Percentiles rank a stretch among this genome's conserved stretches.
Conservation (phyloP, 2,888 invertebrate genomes). For the Andrena camellia region DNA sequence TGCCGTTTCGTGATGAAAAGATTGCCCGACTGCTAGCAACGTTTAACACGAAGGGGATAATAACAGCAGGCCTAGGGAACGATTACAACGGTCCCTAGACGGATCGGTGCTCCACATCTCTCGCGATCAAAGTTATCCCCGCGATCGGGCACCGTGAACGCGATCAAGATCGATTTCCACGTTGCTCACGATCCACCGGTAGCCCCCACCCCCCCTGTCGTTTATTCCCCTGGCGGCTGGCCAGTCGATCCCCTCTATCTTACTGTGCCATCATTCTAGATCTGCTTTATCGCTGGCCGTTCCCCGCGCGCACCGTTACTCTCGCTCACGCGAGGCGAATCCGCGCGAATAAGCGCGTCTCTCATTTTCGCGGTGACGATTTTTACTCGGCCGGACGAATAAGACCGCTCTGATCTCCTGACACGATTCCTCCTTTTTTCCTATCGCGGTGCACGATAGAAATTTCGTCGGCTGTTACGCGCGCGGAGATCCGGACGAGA, state of each 20-base stretch:
- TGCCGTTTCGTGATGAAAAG: background rate
- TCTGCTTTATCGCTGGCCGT: conserved; percentile 34
- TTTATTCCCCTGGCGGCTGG: conserved; percentile 16
- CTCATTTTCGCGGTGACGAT: background rate
- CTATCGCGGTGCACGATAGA: background rate
- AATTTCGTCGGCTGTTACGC: background rate
- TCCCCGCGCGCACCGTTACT: conserved; percentile 36
- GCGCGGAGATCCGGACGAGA: background rate
- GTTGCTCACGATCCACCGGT: conserved; percentile 19
- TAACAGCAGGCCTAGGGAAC: background rate
- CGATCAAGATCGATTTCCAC: conserved; percentile 48
- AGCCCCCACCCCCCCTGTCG: background rate
- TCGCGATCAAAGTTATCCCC: background rate
- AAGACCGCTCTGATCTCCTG: background rate
- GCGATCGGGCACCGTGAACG: conserved; percentile 4
- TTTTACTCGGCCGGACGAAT: background rate
- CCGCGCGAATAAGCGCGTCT: conserved; percentile 8
- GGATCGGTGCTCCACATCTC: conserved; percentile 38
- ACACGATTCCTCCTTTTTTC: background rate
- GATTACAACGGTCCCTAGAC: conserved; percentile 24
- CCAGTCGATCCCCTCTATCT: conserved; percentile 38
- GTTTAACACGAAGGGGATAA: conserved; percentile 13
- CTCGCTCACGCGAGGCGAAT: conserved; percentile 40
- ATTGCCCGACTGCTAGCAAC: background rate
- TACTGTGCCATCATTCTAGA: conserved; percentile 61